A percentile compares a stretch with the other conserved stretches of the same genome.
Evolutionary conservation across 2,113 vertebrate genomes (phyloP).

Genomic region (Stegostoma tigrinum): DNA sequence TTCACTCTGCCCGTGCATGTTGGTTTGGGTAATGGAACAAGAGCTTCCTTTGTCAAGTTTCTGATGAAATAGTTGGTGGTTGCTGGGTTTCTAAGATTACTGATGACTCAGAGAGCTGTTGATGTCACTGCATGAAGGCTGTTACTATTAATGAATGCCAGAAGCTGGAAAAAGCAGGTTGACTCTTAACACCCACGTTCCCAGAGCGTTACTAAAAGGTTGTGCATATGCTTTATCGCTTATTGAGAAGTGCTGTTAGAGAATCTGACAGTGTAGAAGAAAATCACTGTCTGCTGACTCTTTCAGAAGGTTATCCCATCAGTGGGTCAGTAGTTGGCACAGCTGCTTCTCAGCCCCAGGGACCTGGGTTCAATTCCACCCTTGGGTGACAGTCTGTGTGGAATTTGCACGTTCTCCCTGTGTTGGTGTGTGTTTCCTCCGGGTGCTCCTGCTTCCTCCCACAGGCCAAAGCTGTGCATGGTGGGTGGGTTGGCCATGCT

Average conservation of each 20-base stretch:
- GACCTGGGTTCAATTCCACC: too few relatives aligned
- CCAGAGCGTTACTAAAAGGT: neutral
- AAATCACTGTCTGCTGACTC: too few relatives aligned
- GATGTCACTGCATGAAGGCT: constrained; percentile 47
- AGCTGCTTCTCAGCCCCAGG: too few relatives aligned
- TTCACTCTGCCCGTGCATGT: constrained; percentile 38
- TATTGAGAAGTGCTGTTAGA: neutral
- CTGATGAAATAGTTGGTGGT: constrained; percentile 44
- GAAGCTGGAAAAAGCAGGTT: constrained; percentile 43
- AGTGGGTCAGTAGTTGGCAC: too few relatives aligned
- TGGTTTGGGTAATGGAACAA: constrained; percentile 46
- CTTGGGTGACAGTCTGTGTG: too few relatives aligned
- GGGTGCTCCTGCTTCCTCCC: too few relatives aligned
- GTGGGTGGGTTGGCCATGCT: too few relatives aligned
- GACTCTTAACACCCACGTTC: constrained; percentile 42
- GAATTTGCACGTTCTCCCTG: too few relatives aligned
- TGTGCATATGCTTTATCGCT: neutral
- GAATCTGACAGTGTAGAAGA: neutral
- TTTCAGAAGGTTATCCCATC: neutral
- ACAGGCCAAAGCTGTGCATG: too few relatives aligned
- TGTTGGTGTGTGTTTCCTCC: too few relatives aligned
- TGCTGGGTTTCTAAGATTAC: constrained; percentile 50
- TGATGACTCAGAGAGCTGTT: constrained; percentile 54
- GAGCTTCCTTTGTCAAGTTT: constrained; percentile 49
- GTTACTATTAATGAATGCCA: constrained; percentile 56